Base-by-base conservation (phyloP, 2,888 invertebrate species). In the Rhodophaea formosa region DNA sequence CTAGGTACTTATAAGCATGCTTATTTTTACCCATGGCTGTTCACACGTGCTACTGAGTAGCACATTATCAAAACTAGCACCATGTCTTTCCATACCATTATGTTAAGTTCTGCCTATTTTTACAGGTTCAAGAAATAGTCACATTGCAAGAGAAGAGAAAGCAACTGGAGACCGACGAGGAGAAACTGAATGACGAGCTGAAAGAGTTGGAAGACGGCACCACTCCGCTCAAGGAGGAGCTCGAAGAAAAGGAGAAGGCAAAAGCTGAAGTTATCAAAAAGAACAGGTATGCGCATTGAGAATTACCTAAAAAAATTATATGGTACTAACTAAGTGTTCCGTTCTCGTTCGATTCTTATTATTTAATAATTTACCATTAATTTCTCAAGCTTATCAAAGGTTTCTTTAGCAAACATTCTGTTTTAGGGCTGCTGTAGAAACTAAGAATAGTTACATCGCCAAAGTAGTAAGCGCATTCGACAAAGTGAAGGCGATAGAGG, bases 401-500 rank as follows among this genome's bases (percentile, higher is more conserved):
- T 23, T 23, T 23, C 23, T 23, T 23, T 23, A 3, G 23, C 23
- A 23, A 23, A 23, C 23, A 3, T 3, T 23, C 23, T 23, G 23
- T 23, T 23, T 23, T 23, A 90, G 90, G 65, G 75, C 66, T 53
- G 73, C 79, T 17, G 84, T 91, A 52, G 92, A 93, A 32, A 70
- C 77, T 2, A 88, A 90, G 61, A 84, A 91, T 64, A 80, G 75
- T 44, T 84, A 83, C 64, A 80, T 93, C 17, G 79, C 74, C 7
- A 83, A 88, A 65, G 78, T 89, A 29, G 72, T 79, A 1, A 86
- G 78, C 61, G 79, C 86, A 3, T 85, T 90, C 49, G 91, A 92
- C 8, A 93, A 93, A 67, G 88, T 94, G 7, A 84, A 90, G 56
- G 82, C 91, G 30, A 77, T 93, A 12, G 91, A 93, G 56, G 82